Evolutionary conservation across 2,113 vertebrate species (phyloP).

Genomic region (Brachypteracias leptosomus): DNA sequence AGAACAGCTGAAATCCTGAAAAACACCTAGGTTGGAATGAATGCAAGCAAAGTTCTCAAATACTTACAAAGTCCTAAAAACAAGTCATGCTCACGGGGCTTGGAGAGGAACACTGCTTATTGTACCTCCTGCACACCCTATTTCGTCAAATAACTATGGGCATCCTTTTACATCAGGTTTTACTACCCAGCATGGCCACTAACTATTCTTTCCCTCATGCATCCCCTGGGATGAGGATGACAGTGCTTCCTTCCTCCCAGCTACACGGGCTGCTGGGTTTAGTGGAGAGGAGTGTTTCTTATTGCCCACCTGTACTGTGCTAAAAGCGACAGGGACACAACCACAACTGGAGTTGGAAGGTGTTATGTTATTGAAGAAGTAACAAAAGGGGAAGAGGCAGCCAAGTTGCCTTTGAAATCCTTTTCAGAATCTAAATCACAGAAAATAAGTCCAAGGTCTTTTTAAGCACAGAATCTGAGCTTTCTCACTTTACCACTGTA

Average conservation of each 20-base stretch:
- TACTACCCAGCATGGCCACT: accelerated
- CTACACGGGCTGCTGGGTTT: neutral
- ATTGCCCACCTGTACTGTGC: neutral
- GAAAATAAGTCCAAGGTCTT: neutral
- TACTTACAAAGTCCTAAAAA: neutral
- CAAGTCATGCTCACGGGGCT: neutral
- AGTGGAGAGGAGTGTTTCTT: neutral
- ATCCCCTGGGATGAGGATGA: neutral
- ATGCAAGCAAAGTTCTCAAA: neutral
- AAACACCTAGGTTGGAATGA: neutral
- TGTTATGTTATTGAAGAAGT: neutral
- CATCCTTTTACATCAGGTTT: neutral
- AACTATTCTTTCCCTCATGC: neutral
- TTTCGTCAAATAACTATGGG: neutral
- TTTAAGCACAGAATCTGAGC: neutral
- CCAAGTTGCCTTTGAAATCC: neutral
- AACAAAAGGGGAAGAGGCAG: neutral
- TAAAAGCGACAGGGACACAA: neutral
- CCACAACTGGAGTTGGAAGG: neutral
- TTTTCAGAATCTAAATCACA: neutral
- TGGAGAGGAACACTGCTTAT: neutral
- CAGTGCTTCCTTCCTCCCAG: neutral
- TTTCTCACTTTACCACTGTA: neutral
- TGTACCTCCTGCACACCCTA: neutral
- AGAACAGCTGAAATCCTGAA: neutral